These are phyloP conservation scores for Drosophila imparisetae DNA, from an alignment of 2,888 invertebrate genomes.

Conservation along the genomic window DNA sequence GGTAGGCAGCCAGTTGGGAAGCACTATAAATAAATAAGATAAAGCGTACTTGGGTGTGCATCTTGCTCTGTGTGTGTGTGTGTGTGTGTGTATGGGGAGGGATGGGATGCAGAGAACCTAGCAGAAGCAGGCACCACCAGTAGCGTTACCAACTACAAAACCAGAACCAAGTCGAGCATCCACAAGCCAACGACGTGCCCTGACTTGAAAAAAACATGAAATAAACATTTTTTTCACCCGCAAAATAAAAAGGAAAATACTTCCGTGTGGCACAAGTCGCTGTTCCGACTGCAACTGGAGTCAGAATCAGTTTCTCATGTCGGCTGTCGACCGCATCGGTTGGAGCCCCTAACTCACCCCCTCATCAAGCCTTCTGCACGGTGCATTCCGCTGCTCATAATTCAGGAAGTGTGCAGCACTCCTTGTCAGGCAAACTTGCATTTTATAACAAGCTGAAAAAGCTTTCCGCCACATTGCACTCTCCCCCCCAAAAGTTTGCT, in stretches of 20 bases:
- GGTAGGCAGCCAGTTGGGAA: slow-evolving; percentile 17
- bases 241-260: slow-evolving; percentile 38
- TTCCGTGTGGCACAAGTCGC: slow-evolving; percentile 65
- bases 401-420: slow-evolving; percentile 71
- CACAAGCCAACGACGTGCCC: slow-evolving; percentile 65
- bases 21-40: slow-evolving; percentile 77
- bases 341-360: slow-evolving; percentile 12
- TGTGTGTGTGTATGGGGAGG: slow-evolving; percentile 46
- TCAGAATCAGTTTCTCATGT: slow-evolving; percentile 52
- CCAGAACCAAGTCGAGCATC: slow-evolving; percentile 39
- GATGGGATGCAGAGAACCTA: slow-evolving; percentile 22
- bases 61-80: slow-evolving; percentile 5
- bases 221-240: slow-evolving; percentile 65
- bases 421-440: slow-evolving; percentile 65
- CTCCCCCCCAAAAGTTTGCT: slow-evolving; percentile 2
- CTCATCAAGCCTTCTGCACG: background rate
- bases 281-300: slow-evolving; percentile 60
- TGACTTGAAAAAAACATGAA: slow-evolving; percentile 72
- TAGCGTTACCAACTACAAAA: slow-evolving; percentile 4
- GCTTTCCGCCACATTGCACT: slow-evolving; percentile 44
- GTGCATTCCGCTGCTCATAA: slow-evolving; percentile 63
- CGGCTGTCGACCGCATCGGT: slow-evolving; percentile 37
- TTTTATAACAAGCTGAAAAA: slow-evolving; percentile 64
- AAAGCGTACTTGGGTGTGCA: slow-evolving; percentile 65
- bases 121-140: slow-evolving; percentile 5